Percentiles rank a stretch among this genome's conserved stretches.
These are phyloP conservation scores for Pycnonotus jocosus DNA, from an alignment of 2,113 vertebrate genomes.

Conservation along the genomic window DNA sequence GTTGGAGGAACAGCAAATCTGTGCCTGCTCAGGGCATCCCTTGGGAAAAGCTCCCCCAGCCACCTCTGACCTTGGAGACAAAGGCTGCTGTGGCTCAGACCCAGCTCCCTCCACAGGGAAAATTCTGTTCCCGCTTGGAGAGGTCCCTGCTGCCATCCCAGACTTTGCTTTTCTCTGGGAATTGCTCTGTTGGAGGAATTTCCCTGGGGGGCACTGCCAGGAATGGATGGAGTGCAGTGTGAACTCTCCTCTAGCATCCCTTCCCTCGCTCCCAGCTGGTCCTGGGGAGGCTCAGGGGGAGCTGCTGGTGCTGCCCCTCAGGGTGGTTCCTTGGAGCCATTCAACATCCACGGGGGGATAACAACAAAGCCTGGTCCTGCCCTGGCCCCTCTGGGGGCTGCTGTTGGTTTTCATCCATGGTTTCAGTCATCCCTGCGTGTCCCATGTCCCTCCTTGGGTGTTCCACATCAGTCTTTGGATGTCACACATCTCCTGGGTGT, in stretches of 20 bases:
- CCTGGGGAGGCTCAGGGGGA: background rate
- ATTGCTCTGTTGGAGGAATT: background rate
- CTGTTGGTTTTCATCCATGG: background rate
- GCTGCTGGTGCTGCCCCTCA: background rate
- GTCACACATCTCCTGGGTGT: background rate
- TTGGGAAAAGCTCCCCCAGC: background rate
- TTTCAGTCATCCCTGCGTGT: background rate
- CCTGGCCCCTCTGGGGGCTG: background rate
- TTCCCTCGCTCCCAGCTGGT: background rate
- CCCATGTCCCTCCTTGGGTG: background rate
- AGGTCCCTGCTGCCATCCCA: background rate
- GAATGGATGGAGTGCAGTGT: background rate
- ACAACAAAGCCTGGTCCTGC: background rate
- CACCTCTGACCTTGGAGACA: rapidly evolving
- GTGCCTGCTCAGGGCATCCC: background rate
- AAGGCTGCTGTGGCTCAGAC: background rate
- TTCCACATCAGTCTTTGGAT: background rate
- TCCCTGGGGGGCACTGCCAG: background rate
- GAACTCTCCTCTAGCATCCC: background rate
- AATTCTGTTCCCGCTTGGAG: rapidly evolving
- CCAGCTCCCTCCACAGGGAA: background rate
- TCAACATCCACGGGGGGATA: background rate
- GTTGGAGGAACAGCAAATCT: background rate
- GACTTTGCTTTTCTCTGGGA: background rate
- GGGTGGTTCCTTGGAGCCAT: too few relatives aligned